Evolutionary conservation across 37 sponge, comb jelly and placozoan species (phyloP).

Genomic region (Hormiphora californensis): DNA sequence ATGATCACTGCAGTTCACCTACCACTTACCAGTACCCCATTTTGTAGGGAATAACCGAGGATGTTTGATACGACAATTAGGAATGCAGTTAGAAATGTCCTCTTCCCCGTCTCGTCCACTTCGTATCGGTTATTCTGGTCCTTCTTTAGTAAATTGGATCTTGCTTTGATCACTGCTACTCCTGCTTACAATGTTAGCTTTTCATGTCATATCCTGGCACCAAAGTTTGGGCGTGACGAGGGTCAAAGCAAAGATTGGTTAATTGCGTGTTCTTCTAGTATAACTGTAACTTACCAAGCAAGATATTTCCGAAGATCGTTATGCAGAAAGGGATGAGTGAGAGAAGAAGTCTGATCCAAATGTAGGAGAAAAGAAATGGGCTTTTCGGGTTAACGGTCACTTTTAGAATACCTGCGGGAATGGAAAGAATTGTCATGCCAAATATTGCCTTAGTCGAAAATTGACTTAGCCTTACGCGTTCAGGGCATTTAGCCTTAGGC

Average conservation of each 20-base stretch:
- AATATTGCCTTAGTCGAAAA: too few species aligned
- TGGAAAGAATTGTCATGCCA: background rate
- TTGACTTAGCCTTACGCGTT: too few species aligned
- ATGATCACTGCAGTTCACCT: too few species aligned
- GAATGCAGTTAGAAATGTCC: background rate
- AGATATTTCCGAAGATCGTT: slow-evolving; percentile 18
- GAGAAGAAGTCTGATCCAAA: background rate
- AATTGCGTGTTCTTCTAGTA: too few species aligned
- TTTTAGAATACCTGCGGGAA: slow-evolving; percentile 4
- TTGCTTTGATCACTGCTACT: slow-evolving; percentile 17
- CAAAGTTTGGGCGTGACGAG: background rate
- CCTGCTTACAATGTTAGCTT: background rate
- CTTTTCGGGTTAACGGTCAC: background rate
- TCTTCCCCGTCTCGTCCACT: slow-evolving; percentile 26
- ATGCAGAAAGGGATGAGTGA: background rate
- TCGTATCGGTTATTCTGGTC: background rate
- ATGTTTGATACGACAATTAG: slow-evolving; percentile 7
- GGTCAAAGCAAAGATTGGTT: too few species aligned
- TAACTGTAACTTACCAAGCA: too few species aligned
- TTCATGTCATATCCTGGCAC: too few species aligned
- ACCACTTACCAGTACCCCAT: slow-evolving; percentile 36
- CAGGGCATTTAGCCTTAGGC: too few species aligned
- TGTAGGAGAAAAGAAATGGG: background rate
- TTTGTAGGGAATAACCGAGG: slow-evolving; percentile 23
- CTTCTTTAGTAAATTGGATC: background rate